phyloP scores from a whole-genome alignment of 1,140 invertebrate genomes.

The Nymphalis io region DNA sequence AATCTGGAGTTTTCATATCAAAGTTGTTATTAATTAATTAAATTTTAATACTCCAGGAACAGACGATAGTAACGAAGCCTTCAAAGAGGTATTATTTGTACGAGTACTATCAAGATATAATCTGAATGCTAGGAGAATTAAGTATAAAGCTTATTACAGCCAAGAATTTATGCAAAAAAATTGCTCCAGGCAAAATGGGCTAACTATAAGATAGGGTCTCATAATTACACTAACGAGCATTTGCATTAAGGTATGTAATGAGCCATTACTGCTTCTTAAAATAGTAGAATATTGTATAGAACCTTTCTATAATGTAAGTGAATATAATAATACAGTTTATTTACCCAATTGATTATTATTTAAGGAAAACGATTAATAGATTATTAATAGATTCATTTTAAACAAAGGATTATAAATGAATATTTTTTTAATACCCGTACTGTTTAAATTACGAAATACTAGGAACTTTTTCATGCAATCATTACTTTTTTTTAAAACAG shows the following conservation, averaged over 20 bases:
- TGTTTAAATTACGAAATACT: too few species aligned
- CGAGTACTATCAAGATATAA: conserved; percentile 43
- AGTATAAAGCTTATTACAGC: conserved; percentile 32
- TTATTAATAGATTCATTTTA: too few species aligned
- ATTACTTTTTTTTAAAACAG: too few species aligned
- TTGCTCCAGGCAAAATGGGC: conserved; percentile 37
- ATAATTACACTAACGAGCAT: conserved; percentile 54
- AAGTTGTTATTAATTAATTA: conserved; percentile 7
- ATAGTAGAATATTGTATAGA: conserved; percentile 24
- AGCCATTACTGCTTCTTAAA: conserved; percentile 42
- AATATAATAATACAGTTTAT: neutral
- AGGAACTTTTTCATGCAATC: too few species aligned
- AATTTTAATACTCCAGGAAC: conserved; percentile 4
- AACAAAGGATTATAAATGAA: too few species aligned
- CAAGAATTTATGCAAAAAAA: conserved; percentile 42
- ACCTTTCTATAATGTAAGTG: conserved; percentile 8
- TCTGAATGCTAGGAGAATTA: conserved; percentile 39
- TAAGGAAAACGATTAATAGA: too few species aligned
- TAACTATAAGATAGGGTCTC: conserved; percentile 38
- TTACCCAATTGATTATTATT: neutral
- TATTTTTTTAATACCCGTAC: too few species aligned
- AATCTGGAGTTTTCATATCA: neutral
- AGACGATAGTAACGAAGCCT: neutral
- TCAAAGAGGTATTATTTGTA: conserved; percentile 44
- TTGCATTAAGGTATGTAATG: conserved; percentile 60